Evolutionary conservation across 2,888 invertebrate genomes (phyloP).

Genomic region (Euzophera pinguis): DNA sequence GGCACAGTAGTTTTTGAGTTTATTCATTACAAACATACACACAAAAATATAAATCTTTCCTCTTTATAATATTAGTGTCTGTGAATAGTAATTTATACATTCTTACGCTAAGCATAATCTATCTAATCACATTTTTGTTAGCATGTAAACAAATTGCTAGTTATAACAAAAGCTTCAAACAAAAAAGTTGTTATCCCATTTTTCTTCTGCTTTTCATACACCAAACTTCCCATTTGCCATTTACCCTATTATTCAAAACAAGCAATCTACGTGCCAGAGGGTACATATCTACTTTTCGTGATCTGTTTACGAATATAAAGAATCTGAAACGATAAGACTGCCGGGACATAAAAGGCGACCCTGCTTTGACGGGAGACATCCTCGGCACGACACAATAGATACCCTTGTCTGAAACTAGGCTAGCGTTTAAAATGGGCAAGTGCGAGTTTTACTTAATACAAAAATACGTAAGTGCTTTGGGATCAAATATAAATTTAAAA

Average conservation of each 20-base stretch:
- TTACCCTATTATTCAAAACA: neutral
- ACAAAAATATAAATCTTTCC: too few species aligned
- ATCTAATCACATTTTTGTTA: too few species aligned
- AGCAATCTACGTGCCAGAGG: neutral
- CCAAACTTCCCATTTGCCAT: neutral
- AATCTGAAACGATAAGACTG: conserved; percentile 26
- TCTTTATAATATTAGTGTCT: too few species aligned
- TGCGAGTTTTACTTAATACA: neutral
- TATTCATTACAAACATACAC: too few species aligned
- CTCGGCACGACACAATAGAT: neutral
- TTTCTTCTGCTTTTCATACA: neutral
- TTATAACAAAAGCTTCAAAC: too few species aligned
- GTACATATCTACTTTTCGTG: conserved; percentile 9
- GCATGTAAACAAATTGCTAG: too few species aligned
- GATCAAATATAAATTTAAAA: too few species aligned
- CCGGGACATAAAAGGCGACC: conserved; percentile 49
- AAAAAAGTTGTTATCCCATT: neutral
- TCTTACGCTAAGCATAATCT: too few species aligned
- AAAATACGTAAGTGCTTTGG: too few species aligned
- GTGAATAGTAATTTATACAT: too few species aligned
- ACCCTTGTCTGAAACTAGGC: conserved; percentile 43
- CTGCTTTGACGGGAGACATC: conserved; percentile 35
- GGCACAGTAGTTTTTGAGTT: too few species aligned
- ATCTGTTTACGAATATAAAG: conserved; percentile 15
- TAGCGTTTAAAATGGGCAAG: conserved; percentile 28